Evolutionary conservation across 1,140 invertebrate species (phyloP), one percentile per base, ranked within the genome.

Genomic region (Drosophila orena): DNA sequence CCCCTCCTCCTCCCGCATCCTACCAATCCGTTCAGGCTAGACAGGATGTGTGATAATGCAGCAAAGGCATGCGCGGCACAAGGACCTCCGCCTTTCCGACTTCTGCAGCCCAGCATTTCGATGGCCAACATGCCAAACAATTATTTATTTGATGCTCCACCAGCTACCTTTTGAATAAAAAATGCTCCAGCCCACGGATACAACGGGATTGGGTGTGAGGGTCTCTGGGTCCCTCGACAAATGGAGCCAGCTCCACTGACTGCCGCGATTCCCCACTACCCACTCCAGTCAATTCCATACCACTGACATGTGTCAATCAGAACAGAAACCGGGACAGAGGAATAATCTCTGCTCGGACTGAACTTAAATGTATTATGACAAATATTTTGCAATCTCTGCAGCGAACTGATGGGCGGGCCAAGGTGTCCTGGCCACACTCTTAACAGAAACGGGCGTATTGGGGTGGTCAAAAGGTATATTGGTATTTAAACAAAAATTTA

Each of bases 331-430:
- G 53, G 56, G 69, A 60, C 84, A 89, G 64, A 66, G 60, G 61
- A 78, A 90, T 89, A 89, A 89, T 89, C 84, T 89, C 65, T 59
- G 68, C 58, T 78, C 77, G 84, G 81, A 85, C 84, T 75, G 84
- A 77, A 80, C 84, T 89, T 84, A 90, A 89, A 89, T 84, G 84
- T 89, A 80, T 89, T 89, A 89, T 89, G 84, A 90, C 84, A 89
- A 89, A 89, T 89, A 89, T 89, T 84, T 89, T 60, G 65, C 72
- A 78, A 84, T 89, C 84, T 88, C 62, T 79, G 75, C 37, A 34
- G 38, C 71, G 42, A 52, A 40, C 42, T 17, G 30, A 55, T 61
- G 50, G 17, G n/a, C 20, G 59, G 34, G 20, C 4, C 37, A 43
- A 43, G 60, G 59, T 65, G 46, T 20, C 20, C 59, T n/a, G 15